Conservation (phyloP, 2,113 vertebrate genomes). For the Empidonax alnorum region DNA sequence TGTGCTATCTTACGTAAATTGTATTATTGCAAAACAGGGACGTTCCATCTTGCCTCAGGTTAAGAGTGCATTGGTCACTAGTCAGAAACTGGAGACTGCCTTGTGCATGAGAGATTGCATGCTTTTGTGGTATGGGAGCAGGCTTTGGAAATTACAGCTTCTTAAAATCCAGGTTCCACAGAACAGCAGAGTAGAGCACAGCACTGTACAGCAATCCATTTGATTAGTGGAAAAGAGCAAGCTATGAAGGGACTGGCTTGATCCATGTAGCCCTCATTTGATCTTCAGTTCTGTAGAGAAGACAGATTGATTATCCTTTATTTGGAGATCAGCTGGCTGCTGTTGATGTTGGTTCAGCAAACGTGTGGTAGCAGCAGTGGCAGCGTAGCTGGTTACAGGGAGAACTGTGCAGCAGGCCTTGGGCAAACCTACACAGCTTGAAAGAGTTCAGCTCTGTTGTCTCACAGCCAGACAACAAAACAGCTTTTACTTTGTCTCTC, state of each 20-base stretch:
- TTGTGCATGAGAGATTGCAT: not conserved
- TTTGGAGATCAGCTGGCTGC: not conserved
- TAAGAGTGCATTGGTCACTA: not conserved
- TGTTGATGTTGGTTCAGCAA: not conserved
- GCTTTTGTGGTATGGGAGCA: not conserved
- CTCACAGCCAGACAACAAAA: not conserved
- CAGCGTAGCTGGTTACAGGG: fast-evolving
- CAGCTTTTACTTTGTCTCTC: not conserved
- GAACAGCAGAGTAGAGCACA: not conserved
- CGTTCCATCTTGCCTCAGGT: not conserved
- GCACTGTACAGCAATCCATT: not conserved
- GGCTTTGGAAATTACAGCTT: not conserved
- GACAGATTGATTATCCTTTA: not conserved
- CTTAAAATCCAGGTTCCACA: not conserved
- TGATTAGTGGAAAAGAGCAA: not conserved
- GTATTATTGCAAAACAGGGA: not conserved
- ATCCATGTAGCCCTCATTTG: not conserved
- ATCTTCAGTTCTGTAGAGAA: not conserved
- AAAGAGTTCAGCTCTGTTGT: not conserved
- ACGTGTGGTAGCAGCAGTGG: not conserved
- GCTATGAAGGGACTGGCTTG: not conserved
- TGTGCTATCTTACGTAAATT: not conserved
- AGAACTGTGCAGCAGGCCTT: not conserved
- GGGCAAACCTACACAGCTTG: not conserved
- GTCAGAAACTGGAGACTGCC: not conserved